Percentiles rank a stretch among this genome's conserved stretches.
These are phyloP conservation scores for Agrilus planipennis DNA, from an alignment of 1,140 invertebrate genomes.

Conservation along the genomic window DNA sequence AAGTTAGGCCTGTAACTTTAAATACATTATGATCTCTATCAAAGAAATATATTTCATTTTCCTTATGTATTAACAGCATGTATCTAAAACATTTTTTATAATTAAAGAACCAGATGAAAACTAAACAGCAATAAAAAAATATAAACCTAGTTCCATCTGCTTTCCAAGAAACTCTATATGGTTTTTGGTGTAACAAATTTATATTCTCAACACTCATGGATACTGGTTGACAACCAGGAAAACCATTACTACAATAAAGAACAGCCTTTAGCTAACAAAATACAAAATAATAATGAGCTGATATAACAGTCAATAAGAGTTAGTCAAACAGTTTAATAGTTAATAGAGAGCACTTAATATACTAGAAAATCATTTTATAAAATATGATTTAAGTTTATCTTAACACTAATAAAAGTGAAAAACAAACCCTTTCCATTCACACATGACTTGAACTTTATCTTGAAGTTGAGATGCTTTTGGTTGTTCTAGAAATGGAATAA, in stretches of 20 bases:
- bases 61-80: slow-evolving; percentile 88
- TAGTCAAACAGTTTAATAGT: too few species aligned
- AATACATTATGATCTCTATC: slow-evolving; percentile 96
- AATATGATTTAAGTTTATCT: neutral
- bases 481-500: slow-evolving; percentile 48
- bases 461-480: slow-evolving; percentile 58
- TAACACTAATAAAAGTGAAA: neutral
- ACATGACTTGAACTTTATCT: slow-evolving; percentile 66
- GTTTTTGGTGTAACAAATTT: slow-evolving; percentile 57
- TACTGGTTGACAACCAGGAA: slow-evolving; percentile 94
- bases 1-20: slow-evolving; percentile 66
- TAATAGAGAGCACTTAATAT: too few species aligned
- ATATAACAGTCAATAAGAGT: too few species aligned
- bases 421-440: slow-evolving; percentile 53
- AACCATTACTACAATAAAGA: slow-evolving; percentile 49
- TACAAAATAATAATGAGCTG: too few species aligned
- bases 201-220: slow-evolving; percentile 88
- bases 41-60: slow-evolving; percentile 80
- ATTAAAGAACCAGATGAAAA: slow-evolving; percentile 10
- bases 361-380: too few species aligned
- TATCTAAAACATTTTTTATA: slow-evolving; percentile 49
- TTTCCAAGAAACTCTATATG: slow-evolving; percentile 97
- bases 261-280: neutral
- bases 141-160: slow-evolving; percentile 82
- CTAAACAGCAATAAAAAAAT: slow-evolving; percentile 4